Evolutionary conservation across 2,113 vertebrate genomes (phyloP).

Genomic region (Megaleporinus macrocephalus): DNA sequence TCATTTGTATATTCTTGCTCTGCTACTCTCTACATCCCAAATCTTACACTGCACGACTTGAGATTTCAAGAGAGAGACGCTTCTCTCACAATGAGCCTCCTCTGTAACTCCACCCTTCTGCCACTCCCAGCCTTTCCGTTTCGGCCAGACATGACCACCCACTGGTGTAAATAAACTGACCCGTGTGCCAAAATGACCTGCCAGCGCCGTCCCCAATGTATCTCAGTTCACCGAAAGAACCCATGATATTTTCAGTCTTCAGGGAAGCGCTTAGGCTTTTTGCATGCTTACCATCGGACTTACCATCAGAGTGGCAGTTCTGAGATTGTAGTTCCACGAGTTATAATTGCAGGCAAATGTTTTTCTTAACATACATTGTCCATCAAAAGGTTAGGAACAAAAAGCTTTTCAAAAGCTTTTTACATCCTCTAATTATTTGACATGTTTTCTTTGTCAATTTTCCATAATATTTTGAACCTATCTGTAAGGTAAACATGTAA

Average conservation of each 20-base stretch:
- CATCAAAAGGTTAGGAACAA: no score
- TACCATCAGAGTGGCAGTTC: neutral
- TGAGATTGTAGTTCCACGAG: neutral
- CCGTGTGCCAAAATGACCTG: neutral
- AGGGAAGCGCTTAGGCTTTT: neutral
- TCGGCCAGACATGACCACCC: neutral
- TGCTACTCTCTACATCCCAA: neutral
- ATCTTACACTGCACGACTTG: neutral
- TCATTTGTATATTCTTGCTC: neutral
- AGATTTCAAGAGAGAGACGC: no score
- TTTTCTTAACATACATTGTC: neutral
- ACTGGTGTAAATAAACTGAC: neutral
- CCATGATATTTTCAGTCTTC: slow-evolving; percentile 14
- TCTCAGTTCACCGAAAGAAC: neutral
- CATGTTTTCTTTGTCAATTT: no score
- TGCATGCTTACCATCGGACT: neutral
- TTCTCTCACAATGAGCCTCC: neutral
- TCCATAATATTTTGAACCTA: no score
- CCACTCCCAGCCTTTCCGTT: neutral
- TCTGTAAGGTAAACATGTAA: no score
- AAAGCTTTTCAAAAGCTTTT: no score
- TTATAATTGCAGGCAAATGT: neutral
- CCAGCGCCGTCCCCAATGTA: neutral
- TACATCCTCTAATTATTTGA: no score
- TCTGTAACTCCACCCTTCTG: neutral